Evolutionary conservation across 2,113 vertebrate species (phyloP), one percentile per base, ranked within the genome.

Genomic region (Sciurus niger): DNA sequence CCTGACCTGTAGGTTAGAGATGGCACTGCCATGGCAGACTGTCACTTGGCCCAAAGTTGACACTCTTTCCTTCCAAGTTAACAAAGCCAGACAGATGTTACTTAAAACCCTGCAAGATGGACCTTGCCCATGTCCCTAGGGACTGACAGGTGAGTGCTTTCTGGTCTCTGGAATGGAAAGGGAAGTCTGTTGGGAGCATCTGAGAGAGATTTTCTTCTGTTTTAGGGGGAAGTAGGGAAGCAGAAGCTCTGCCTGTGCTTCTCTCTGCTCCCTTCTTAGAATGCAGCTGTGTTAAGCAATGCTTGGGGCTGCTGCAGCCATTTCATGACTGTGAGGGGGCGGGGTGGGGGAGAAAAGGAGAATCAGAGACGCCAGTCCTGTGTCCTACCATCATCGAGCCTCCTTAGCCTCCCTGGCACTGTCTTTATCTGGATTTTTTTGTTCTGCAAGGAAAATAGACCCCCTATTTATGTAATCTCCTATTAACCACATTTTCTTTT

Each of bases 401-500:
- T 11, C 37, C 24, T 7, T 40, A 65, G 25, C n/a, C 46, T 60
- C 37, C 28, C 13, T 34, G 37, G 55, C 30, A 46, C 80, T 72
- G 37, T 72, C 46, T 63, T 22, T 9, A 28, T 48, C 43, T 79
- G 86, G 25, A 89, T 68, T 83, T 68, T 74, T 74, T 70, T 79
- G 12, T 86, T 70, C 20, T 67, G 11, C 6, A 34, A 89, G 55
- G 60, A 84, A 74, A 67, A 77, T 17, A 17, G 37, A 28, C 9
- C 34, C 28, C 28, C 40, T 34, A 0, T 85, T 93, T 86, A 17
- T 85, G 14, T 30, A 60, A 18, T n/a, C 12, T 72, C 12, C 24
- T 11, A 2, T 70, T 53, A 67, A 84, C 48, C 28, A 16, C 48
- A 20, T 87, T 95, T 89, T 87, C 65, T 91, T 13, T 93, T 96